A percentile compares a stretch with the other conserved stretches of the same genome.
These are phyloP conservation scores for Parazoanthus atlanticus DNA, from an alignment of 92 coral and sea anemone genomes.

Conservation along the genomic window DNA sequence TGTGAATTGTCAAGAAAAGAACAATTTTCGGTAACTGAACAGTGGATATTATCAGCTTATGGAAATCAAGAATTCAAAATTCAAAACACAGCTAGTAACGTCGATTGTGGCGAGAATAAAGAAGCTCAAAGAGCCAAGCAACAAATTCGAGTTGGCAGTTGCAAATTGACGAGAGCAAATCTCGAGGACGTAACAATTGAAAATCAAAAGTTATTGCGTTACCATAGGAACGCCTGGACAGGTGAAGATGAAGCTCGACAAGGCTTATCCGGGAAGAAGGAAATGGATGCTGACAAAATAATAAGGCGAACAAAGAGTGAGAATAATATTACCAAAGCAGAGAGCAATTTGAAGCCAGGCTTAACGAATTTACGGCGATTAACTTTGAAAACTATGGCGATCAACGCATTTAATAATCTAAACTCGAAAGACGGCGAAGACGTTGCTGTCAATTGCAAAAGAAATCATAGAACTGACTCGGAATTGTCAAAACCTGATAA, in stretches of 20 bases:
- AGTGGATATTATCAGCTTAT: neutral
- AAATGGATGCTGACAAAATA: neutral
- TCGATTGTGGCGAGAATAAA: neutral
- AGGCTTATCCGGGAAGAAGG: neutral
- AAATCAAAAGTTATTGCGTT: constrained; percentile 12
- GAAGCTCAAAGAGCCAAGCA: neutral
- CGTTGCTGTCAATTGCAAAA: neutral
- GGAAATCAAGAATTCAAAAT: neutral
- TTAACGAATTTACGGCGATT: neutral
- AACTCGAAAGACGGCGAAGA: neutral
- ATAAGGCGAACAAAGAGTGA: neutral
- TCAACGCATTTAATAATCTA: neutral
- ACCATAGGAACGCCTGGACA: neutral
- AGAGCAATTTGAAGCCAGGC: neutral
- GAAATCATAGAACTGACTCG: neutral
- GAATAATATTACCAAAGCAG: neutral
- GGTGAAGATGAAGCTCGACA: neutral
- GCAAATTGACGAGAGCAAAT: neutral
- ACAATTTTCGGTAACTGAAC: neutral
- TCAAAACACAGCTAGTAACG: neutral
- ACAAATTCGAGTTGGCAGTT: neutral
- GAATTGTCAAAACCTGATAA: neutral
- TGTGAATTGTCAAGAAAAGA: neutral
- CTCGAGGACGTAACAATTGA: neutral
- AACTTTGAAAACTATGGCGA: neutral